phyloP scores from a whole-genome alignment of 2,797 vertebrate species.

The Columba guinea region DNA sequence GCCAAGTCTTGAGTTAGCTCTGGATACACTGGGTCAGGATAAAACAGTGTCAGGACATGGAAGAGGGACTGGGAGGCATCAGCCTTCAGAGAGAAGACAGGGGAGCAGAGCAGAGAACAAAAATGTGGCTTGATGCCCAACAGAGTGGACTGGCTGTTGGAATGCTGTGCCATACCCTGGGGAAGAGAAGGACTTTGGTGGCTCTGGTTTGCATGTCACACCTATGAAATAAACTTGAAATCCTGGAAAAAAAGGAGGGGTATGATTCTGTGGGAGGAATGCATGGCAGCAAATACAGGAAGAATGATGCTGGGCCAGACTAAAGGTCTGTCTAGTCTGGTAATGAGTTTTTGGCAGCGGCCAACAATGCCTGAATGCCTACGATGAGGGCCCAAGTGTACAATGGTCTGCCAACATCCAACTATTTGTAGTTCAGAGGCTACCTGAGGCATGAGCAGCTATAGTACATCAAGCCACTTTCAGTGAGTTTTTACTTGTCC shows the following conservation, averaged over 20 bases:
- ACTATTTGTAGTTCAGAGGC: neutral
- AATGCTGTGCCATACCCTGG: neutral
- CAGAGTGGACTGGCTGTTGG: neutral
- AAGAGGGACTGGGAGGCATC: neutral
- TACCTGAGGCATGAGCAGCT: neutral
- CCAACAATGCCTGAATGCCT: neutral
- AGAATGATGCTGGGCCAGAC: neutral
- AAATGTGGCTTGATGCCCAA: neutral
- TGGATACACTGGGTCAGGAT: neutral
- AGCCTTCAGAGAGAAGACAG: neutral
- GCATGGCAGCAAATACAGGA: neutral
- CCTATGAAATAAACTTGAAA: neutral
- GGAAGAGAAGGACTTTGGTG: neutral
- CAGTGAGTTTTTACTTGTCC: neutral
- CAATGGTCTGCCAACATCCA: neutral
- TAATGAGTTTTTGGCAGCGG: neutral
- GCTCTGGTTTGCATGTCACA: neutral
- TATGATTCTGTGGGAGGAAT: rapidly evolving
- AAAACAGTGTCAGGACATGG: rapidly evolving
- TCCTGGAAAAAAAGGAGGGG: neutral
- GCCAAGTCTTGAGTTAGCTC: neutral
- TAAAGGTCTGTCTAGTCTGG: neutral
- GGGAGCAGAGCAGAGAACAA: neutral
- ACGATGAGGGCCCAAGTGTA: neutral
- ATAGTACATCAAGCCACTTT: neutral